Evolutionary conservation across 1,140 invertebrate species (phyloP).

Genomic region (Drosophila virilis): DNA sequence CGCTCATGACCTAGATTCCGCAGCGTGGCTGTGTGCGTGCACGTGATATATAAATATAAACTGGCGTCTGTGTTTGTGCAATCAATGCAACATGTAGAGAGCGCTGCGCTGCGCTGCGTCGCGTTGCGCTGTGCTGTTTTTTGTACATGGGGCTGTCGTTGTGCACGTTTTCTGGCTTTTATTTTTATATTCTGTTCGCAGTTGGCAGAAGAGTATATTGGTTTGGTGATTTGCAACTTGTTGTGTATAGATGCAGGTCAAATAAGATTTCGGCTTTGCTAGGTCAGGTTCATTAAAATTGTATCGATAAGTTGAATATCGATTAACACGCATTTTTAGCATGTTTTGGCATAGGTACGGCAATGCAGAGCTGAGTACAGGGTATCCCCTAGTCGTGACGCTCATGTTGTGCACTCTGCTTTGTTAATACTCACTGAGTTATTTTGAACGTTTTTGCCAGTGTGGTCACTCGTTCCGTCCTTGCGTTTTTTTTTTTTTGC

Average conservation of each 20-base stretch:
- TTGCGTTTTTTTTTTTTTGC: slow-evolving; percentile 55
- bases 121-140: neutral
- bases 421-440: slow-evolving; percentile 65
- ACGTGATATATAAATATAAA: slow-evolving; percentile 78
- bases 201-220: neutral
- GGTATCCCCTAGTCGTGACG: no score
- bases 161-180: slow-evolving; percentile 53
- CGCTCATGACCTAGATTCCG: slow-evolving; percentile 84
- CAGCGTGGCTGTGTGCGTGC: slow-evolving; percentile 60
- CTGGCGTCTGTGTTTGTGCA: slow-evolving; percentile 57
- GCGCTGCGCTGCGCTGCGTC: slow-evolving; percentile 18
- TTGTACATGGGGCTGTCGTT: slow-evolving; percentile 25
- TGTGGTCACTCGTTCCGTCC: slow-evolving; percentile 54
- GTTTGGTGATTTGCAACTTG: neutral
- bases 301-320: no score
- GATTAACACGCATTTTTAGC: no score
- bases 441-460: slow-evolving; percentile 68
- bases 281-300: no score
- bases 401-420: neutral
- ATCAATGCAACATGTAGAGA: slow-evolving; percentile 84
- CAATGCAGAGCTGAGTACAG: no score
- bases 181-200: slow-evolving; percentile 56
- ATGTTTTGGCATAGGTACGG: no score
- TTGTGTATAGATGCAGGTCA: no score
- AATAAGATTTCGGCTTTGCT: no score